Evolutionary conservation across 2,888 invertebrate genomes (phyloP), one percentile per base, ranked within the genome.

Genomic region (Drosophila borborema): DNA sequence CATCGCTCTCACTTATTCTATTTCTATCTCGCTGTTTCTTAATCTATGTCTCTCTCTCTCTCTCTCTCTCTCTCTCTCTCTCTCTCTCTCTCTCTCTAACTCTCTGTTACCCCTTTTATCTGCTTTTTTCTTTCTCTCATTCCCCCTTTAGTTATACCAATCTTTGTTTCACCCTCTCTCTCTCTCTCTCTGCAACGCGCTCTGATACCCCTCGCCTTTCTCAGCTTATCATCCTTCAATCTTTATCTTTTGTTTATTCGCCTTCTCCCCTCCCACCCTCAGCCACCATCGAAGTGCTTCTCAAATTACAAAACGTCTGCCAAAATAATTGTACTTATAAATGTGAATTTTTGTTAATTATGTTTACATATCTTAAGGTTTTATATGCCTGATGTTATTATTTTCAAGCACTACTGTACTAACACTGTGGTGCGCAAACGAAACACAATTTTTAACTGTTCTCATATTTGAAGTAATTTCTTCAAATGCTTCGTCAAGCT

Each of bases 401-500:
- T 16, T 10, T 4, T 16, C 23, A 40, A 5, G 41, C 31, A 43
- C 36, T 28, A 28, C 48, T 38, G 23, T 43, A 20, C 28, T 20
- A 4, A 16, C 55, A 7, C 20, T 5, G 16, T 7, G 43, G 16
- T 7, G 43, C 18, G 8, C 43, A 5, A 43, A 7, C 23, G 4
- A 28, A 28, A 51, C 28, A 5, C 12, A 28, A n/a, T 54, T 58
- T 54, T 31, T 43, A 31, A 49, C 28, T 64, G 41, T 18, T 38
- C 36, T 61, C 40, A 48, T 60, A 40, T 49, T 31, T 53, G 60
- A 62, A 65, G 64, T 45, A 49, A 60, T 46, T 58, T 66, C 41
- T 41, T 51, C 51, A 59, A 64, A 74, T 61, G 51, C 34, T 51
- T 36, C 51, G 46, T 45, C 69, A 61, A 68, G 53, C 60, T 69